Base-by-base conservation (phyloP, 2,888 invertebrate species). In the Acanthosepion pharaonis region DNA sequence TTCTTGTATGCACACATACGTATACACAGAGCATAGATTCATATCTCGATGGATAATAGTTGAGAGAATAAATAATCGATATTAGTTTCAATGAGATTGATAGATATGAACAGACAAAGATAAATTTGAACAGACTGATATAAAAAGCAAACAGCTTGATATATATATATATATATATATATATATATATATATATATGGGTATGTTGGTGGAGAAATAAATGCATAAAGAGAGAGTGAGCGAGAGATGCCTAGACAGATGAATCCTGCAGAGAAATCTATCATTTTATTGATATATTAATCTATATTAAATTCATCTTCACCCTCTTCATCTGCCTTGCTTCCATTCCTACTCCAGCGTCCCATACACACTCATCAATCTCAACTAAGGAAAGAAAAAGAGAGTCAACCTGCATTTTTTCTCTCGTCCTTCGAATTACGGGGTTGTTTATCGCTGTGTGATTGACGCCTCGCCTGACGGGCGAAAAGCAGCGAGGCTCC, bases 321-420 rank as follows among this genome's bases (percentile, higher is more conserved):
- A 78, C 78, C n/a, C n/a, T 78, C 78, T 78, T 33, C n/a, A 78
- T 78, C 78, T 78, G 9, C 78, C n/a, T 33, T 15, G 11, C 18
- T 11, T 15, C 78, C 18, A 5, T 2, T 4, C 78, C n/a, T 78
- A 33, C 78, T 11, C 78, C n/a, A 15, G 0, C 5, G 3, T 11
- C 33, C 78, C n/a, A n/a, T 33, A 15, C 78, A 78, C n/a, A 78
- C n/a, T 78, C 78, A 78, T 78, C 78, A 78, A 78, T 78, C 78
- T 78, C 78, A 78, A 78, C n/a, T 78, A 78, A 78, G n/a, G 78
- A 78, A 78, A 78, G 78, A n/a, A 78, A 78, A 78, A 78, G n/a
- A 78, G 9, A 78, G 78, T 78, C 78, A 78, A 78, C n/a, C 78
- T 78, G 78, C 11, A n/a, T 78, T 33, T 78, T 33, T 78, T 15